These are phyloP conservation scores for Enteromius argenteus DNA, from an alignment of 2,797 vertebrate genomes.

Conservation along the genomic window DNA sequence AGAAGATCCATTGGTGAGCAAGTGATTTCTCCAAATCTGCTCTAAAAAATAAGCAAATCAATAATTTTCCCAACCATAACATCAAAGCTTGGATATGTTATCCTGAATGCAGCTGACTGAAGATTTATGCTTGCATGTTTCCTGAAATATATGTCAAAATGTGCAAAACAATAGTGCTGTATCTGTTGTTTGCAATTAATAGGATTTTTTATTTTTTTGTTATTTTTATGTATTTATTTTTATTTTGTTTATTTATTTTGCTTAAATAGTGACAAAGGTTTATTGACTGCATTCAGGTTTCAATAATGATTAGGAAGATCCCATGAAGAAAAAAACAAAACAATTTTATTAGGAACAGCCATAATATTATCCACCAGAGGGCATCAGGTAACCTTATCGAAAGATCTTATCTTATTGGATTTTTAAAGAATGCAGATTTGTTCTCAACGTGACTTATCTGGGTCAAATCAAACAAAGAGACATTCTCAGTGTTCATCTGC, in stretches of 20 bases:
- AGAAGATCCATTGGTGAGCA: not conserved
- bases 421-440: constrained; percentile 14
- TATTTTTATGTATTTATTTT: not conserved
- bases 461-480: constrained; percentile 12
- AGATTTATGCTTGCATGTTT: not conserved
- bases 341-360: not conserved
- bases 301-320: not conserved
- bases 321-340: not conserved
- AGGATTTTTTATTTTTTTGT: too few species aligned
- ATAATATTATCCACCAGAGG: constrained; percentile 35
- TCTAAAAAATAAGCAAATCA: not conserved
- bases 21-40: not conserved
- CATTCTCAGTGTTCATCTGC: not conserved
- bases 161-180: not conserved
- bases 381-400: constrained; percentile 14
- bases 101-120: not conserved
- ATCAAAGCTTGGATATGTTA: not conserved
- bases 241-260: not conserved
- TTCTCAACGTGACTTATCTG: constrained; percentile 3
- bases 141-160: not conserved
- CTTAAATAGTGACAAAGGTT: not conserved
- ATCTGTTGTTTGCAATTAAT: not conserved
- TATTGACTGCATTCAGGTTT: not conserved
- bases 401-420: not conserved
- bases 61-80: not conserved